phyloP scores from a whole-genome alignment of 2,888 invertebrate genomes.

The Euproctis similis region DNA sequence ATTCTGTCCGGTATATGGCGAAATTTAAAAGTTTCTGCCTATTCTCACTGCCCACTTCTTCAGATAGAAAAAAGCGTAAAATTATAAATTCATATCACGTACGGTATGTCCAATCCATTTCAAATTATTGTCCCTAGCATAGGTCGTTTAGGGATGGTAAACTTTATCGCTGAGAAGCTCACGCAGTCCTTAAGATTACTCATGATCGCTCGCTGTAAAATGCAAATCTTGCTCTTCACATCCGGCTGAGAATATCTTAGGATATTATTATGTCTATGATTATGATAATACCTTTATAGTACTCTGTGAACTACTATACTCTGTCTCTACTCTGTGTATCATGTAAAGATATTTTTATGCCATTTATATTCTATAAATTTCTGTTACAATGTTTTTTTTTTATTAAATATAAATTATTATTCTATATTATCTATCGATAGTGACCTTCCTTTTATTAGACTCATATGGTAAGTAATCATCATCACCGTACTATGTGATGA shows the following conservation, averaged over 20 bases:
- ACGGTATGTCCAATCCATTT: no score
- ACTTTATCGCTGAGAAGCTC: conserved; percentile 17
- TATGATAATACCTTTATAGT: conserved; percentile 26
- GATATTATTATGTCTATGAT: conserved; percentile 25
- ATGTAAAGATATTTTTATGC: no score
- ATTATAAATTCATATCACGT: no score
- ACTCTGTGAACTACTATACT: no score
- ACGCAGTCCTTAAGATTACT: conserved; percentile 18
- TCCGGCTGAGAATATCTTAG: conserved; percentile 40
- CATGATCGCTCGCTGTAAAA: conserved; percentile 31
- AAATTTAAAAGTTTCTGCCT: no score
- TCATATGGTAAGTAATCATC: conserved; percentile 14
- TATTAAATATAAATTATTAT: conserved; percentile 8
- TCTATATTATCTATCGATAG: conserved; percentile 8
- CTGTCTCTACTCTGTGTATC: no score
- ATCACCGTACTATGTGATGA: conserved; percentile 10
- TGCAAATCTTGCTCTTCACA: conserved; percentile 43
- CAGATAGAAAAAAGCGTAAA: no score
- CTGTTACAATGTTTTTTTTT: no score
- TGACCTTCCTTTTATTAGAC: conserved; percentile 24
- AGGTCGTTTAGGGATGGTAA: conserved; percentile 16
- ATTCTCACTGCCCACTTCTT: no score
- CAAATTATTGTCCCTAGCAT: conserved; percentile 12
- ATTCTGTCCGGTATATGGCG: no score
- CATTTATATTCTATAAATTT: no score